Base-by-base conservation (phyloP, 1,140 invertebrate genomes). In the Drosophila sulfurigaster region DNA sequence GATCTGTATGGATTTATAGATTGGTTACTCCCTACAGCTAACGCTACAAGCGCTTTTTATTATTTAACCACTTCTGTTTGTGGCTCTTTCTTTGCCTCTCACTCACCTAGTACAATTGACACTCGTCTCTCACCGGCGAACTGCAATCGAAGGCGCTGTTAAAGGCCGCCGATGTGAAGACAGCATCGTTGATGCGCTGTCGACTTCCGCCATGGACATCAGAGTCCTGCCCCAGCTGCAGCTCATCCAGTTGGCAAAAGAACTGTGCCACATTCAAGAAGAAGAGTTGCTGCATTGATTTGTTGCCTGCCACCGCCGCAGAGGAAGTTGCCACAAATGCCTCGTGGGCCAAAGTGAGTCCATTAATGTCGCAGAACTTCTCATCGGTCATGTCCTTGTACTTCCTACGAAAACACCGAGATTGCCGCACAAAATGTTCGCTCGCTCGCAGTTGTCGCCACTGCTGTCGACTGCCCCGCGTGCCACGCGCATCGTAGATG, bases 261-360 rank as follows among this genome's bases (percentile, higher is more conserved):
- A 73, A 82, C 16, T 82, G 79, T 0, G 82, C 82, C 20, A 79
- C 69, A 52, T 82, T 82, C 0, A 73, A 32, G 15, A 87, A 82
- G 72, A 86, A 86, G 0, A 46, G 46, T 30, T 49, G 59, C 8
- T 56, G 25, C 35, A 57, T 2, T 6, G 11, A 20, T 1, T 1
- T 3, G 1, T 20, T 52, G 2, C 13, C 41, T 57, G 25, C 60
- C 15, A 20, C 0, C 25, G 15, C 1, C 25, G 52, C 4, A 8
- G 8, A 16, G 11, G 6, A 13, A 13, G 35, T 41, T 1, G 1
- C 35, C 32, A 67, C 57, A 30, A 49, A 79, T 3, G 70, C 62
- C 16, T 66, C 66, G 13, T 72, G 71, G 41, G 82, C 82, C 65
- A 86, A 13, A 1, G 35, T 32, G 8, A 86, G 13, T 0, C 82